Evolutionary conservation across 2,797 vertebrate species (phyloP).

Genomic region (Parauchenoglanis punctatus): DNA sequence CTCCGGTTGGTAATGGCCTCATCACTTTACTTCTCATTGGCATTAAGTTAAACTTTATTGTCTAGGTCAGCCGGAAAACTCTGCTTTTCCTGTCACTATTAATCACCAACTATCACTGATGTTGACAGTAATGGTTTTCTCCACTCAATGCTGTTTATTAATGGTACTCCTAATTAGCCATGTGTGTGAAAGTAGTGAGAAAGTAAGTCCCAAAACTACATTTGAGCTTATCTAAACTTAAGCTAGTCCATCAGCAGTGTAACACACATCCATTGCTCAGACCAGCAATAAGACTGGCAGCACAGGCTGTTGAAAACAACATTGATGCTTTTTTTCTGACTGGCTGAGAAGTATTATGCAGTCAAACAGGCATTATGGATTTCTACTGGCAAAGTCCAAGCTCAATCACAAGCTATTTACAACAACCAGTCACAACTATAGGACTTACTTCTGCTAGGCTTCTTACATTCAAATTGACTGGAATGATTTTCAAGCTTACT

Average conservation of each 20-base stretch:
- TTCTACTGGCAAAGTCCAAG: conserved; percentile 11
- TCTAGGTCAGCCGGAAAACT: not conserved
- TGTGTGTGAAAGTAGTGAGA: not conserved
- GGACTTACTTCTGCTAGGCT: not conserved
- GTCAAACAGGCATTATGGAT: not conserved
- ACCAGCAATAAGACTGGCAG: conserved; percentile 17
- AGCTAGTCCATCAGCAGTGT: conserved; percentile 11
- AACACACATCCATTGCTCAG: not conserved
- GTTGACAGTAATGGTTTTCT: not conserved
- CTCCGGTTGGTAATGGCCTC: too few relatives aligned
- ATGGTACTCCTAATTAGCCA: not conserved
- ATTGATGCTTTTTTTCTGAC: not conserved
- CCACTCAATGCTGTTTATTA: not conserved
- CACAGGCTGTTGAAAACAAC: conserved; percentile 15
- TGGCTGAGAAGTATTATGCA: not conserved
- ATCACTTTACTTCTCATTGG: not conserved
- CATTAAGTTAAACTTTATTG: not conserved
- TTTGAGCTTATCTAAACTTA: not conserved
- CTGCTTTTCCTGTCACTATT: not conserved
- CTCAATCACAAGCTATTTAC: conserved; percentile 22
- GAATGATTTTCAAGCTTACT: not conserved
- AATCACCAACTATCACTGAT: not conserved
- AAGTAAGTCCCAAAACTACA: not conserved
- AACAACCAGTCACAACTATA: not conserved
- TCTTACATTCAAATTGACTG: not conserved